Base-by-base conservation (phyloP, 2,113 vertebrate genomes). In the Pogona vitticeps region DNA sequence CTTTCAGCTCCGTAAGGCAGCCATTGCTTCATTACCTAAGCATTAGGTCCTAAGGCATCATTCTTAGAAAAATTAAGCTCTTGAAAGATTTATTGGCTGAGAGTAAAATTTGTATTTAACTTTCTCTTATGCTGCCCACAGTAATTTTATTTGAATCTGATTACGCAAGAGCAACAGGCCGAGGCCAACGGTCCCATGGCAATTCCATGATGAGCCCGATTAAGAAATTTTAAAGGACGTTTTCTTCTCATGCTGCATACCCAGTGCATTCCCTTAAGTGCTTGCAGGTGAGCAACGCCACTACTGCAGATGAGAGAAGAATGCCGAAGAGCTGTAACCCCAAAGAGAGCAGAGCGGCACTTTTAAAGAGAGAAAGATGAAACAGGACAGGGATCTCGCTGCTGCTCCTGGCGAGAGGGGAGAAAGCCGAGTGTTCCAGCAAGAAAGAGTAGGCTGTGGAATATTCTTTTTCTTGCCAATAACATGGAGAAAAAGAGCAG, bases 191-290 rank as follows among this genome's bases (percentile, higher is more conserved):
- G 72, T 31, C n/a, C 33, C 7, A 14, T 38, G 31, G 70, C 73
- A 65, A 56, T 90, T 88, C 80, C 88, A 82, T 2, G 21, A 31
- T 3, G 6, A 61, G 18, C 38, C 56, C 82, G 28, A 46, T 0
- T 1, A 0, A 0, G n/a, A 3, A 0, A 26, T 76, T 79, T 15
- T 10, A 10, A 15, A 88, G 1, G 6, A 8, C 15, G 0, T 28
- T 31, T 21, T 9, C 14, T 15, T 33, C 42, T 26, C 21, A 12
- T 5, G 68, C 76, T 71, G 9, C 78, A 31, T 42, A 58, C 46
- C 59, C 12, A 71, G 36, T 61, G 14, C 12, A 58, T 63, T 63
- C 14, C 15, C 58, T 23, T 28, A 61, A 52, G 56, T n/a, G 58
- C 31, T n/a, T 58, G 26, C 28, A 18, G 13, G 17, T 58, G 72